Base-by-base conservation (phyloP, 37 sponge, comb jelly and placozoan species). In the Axinella damicornis region DNA sequence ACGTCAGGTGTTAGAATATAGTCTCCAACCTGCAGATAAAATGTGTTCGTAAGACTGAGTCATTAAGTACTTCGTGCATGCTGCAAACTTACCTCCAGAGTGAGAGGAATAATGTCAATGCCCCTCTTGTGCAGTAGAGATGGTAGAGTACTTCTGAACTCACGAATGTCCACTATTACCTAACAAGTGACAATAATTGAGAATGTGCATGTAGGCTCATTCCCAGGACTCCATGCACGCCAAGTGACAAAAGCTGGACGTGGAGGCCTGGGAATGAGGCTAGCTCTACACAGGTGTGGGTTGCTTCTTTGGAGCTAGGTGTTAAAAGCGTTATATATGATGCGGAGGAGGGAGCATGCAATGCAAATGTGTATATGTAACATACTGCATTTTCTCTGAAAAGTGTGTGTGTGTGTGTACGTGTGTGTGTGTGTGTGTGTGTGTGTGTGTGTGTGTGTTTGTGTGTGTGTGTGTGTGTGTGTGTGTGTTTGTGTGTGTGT, bases 1-100 rank as follows among this genome's bases (percentile, higher is more conserved):
- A 97, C 86, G 24, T 98, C 99, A 46, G 99, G 99, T 18, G 95
- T 81, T 41, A 98, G 83, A n/a, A 98, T 90, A 69, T 98, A 98
- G 74, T 98, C 99, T 11, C 99, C 99, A 37, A 98, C 92, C 95
- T 95, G 54, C 22, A 21, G 52, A 24, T 22, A 53, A n/a, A n/a
- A n/a, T 53, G 6, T 2, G 66, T 14, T 5, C 76, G 55, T 55
- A 54, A 46, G 46, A 46, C 9, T n/a, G n/a, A 46, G 4, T 46
- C 46, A 46, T 14, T 5, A 25, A 11, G 63, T n/a, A n/a, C 5
- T 27, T 5, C 63, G 4, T 22, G 62, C 25, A 61, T n/a, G n/a
- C n/a, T n/a, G n/a, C n/a, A 56, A 56, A 24, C 33, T 40, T 78
- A 88, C 98, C 81, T 98, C 95, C 1, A 98, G 77, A 0, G 99